Conservation (phyloP, 2,797 vertebrate genomes). For the Falco biarmicus region DNA sequence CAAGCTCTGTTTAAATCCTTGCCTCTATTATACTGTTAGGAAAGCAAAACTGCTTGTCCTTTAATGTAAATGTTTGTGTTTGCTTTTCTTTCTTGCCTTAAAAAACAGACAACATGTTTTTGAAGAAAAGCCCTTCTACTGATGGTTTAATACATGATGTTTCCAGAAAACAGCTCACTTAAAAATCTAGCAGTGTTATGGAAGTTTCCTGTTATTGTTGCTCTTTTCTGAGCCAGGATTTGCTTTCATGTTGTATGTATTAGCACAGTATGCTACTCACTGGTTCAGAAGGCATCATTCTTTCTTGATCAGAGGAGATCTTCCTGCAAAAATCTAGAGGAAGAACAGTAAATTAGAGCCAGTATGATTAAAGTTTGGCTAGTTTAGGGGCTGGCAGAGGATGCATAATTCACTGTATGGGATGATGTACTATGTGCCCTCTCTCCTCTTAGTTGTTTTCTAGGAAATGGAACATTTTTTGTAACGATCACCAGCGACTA, state of each 20-base stretch:
- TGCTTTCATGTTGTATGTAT: neutral
- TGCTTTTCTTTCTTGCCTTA: constrained; percentile 7
- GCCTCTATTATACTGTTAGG: neutral
- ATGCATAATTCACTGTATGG: neutral
- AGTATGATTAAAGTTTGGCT: neutral
- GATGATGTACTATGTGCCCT: neutral
- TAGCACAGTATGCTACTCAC: neutral
- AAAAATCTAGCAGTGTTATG: neutral
- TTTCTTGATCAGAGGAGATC: neutral
- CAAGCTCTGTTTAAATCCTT: constrained; percentile 6
- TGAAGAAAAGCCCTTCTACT: neutral
- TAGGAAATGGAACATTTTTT: constrained; percentile 34
- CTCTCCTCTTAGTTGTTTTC: constrained; percentile 21
- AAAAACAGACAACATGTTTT: neutral
- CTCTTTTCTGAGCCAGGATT: neutral
- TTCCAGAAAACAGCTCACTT: constrained; percentile 33
- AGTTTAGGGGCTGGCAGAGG: neutral
- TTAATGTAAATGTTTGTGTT: neutral
- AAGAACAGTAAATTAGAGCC: neutral
- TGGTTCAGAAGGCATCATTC: neutral
- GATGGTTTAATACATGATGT: neutral
- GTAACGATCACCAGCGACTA: neutral
- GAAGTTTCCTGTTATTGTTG: constrained; percentile 55
- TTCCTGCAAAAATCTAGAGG: neutral
- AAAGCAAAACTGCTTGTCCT: neutral